These are phyloP conservation scores for Muscidifurax raptorellus DNA, from an alignment of 1,140 invertebrate genomes.

Conservation along the genomic window DNA sequence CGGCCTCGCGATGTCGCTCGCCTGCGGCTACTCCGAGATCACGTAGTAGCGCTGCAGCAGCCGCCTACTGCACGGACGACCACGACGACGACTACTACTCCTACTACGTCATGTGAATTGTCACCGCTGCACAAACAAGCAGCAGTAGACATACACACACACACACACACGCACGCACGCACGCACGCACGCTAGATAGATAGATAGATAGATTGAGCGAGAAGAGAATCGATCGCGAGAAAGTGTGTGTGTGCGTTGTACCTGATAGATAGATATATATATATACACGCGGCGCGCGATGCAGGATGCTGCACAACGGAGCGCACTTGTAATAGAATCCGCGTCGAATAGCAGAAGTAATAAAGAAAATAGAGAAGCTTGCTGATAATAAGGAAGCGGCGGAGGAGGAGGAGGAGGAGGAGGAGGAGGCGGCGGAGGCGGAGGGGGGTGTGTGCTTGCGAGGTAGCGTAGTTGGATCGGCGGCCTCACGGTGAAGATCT, in stretches of 20 bases:
- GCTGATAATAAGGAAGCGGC: too few relatives aligned
- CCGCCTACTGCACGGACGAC: slow-evolving; percentile 42
- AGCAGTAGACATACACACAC: slow-evolving; percentile 7
- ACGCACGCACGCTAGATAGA: too few relatives aligned
- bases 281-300: neutral
- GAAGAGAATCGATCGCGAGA: too few relatives aligned
- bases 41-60: slow-evolving; percentile 50
- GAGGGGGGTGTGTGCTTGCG: neutral
- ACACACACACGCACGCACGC: too few relatives aligned
- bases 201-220: too few relatives aligned
- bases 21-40: slow-evolving; percentile 39
- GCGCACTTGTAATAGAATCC: neutral
- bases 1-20: slow-evolving; percentile 55
- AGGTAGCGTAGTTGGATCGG: slow-evolving; percentile 56
- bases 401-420: neutral
- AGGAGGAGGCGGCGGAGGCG: neutral
- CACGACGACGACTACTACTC: slow-evolving; percentile 20
- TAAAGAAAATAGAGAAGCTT: too few relatives aligned
- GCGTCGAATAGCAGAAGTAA: neutral
- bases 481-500: slow-evolving; percentile 79
- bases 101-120: neutral
- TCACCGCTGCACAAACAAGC: slow-evolving; percentile 23
- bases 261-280: too few relatives aligned
- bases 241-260: too few relatives aligned
- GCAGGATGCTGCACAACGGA: neutral